Conservation (phyloP, 1,140 invertebrate genomes). For the Diorhabda carinulata region DNA sequence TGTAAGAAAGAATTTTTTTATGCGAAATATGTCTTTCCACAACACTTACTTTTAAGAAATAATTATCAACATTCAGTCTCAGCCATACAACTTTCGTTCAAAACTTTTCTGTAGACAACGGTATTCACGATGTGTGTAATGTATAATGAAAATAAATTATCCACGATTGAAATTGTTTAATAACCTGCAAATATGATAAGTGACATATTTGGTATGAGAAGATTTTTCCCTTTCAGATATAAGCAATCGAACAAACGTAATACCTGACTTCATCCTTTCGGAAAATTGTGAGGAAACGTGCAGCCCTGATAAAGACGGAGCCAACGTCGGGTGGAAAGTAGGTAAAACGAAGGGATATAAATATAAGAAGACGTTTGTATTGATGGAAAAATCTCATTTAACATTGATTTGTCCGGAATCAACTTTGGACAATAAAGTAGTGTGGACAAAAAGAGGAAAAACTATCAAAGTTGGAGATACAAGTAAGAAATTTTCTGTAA, state of each 20-base stretch:
- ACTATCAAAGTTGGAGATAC: conserved; percentile 47
- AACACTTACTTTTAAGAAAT: too few relatives aligned
- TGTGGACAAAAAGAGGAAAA: conserved; percentile 51
- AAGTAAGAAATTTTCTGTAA: conserved; percentile 27
- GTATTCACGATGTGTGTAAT: too few relatives aligned
- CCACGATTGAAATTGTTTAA: too few relatives aligned
- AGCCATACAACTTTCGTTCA: too few relatives aligned
- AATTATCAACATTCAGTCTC: too few relatives aligned
- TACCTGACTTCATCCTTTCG: conserved; percentile 51
- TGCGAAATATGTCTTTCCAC: too few relatives aligned
- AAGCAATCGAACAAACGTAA: conserved; percentile 47
- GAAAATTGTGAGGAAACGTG: conserved; percentile 49
- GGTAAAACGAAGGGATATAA: conserved; percentile 48
- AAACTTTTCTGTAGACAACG: too few relatives aligned
- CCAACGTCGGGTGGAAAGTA: conserved; percentile 46
- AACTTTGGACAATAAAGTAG: conserved; percentile 45
- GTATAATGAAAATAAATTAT: too few relatives aligned
- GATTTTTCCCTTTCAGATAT: conserved; percentile 40
- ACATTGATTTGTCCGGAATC: conserved; percentile 53
- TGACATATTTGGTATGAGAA: neutral
- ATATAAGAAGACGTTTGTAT: conserved; percentile 50
- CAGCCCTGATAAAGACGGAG: conserved; percentile 44
- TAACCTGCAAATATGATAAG: too few relatives aligned
- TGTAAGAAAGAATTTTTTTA: too few relatives aligned
- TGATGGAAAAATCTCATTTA: conserved; percentile 52